These are phyloP conservation scores for Aeoliscus strigatus DNA, from an alignment of 2,797 vertebrate species.

Conservation along the genomic window DNA sequence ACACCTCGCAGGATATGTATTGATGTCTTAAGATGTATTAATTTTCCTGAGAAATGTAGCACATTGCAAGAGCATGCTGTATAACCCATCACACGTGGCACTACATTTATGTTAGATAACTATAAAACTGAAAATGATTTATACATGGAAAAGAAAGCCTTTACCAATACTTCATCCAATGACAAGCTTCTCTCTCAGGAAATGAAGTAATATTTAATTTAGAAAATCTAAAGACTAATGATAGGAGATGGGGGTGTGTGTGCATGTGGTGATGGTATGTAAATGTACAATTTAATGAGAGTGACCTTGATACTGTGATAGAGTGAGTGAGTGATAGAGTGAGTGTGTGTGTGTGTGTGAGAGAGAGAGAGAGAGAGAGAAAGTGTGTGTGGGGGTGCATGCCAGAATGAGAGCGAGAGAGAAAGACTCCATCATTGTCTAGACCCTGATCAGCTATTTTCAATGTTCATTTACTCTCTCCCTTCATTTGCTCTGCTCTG, in stretches of 20 bases:
- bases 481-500: conserved; percentile 2
- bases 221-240: conserved; percentile 21
- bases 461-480: too few relatives aligned
- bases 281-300: conserved; percentile 22
- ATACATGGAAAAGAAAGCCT: conserved; percentile 3
- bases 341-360: conserved; percentile 5
- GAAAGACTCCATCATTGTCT: conserved; percentile 22
- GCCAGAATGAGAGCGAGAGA: not conserved
- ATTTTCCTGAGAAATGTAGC: too few relatives aligned
- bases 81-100: not conserved
- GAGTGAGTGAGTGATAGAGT: not conserved
- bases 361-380: not conserved
- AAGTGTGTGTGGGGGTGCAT: too few relatives aligned
- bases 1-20: too few relatives aligned
- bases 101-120: conserved; percentile 3
- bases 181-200: conserved; percentile 16
- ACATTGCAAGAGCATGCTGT: not conserved
- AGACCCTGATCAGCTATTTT: conserved; percentile 18
- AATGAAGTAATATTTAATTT: conserved; percentile 44
- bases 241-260: conserved; percentile 12
- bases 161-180: conserved; percentile 16
- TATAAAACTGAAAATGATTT: not conserved
- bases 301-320: conserved; percentile 22
- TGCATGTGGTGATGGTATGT: conserved; percentile 10
- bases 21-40: too few relatives aligned